These are phyloP conservation scores for Romanogobio albipinnatus DNA, from an alignment of 2,113 vertebrate species.

Conservation along the genomic window DNA sequence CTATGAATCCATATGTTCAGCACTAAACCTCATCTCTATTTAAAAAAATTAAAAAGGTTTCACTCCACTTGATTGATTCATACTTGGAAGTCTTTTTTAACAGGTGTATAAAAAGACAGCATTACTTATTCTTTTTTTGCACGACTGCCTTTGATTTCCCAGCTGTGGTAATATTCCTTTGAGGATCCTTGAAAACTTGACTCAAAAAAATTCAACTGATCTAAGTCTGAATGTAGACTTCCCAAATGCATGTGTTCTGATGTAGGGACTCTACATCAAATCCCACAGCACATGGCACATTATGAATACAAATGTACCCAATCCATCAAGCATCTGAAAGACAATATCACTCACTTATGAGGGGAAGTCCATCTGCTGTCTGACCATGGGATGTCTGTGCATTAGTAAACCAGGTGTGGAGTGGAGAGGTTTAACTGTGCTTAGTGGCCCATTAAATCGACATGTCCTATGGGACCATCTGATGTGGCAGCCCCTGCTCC, in stretches of 20 bases:
- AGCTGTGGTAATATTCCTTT: not conserved
- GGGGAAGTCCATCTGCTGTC: constrained; percentile 1
- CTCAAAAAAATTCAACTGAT: not conserved
- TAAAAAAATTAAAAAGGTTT: too few species aligned
- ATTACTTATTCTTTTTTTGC: not conserved
- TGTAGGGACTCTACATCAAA: not conserved
- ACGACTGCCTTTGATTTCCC: not conserved
- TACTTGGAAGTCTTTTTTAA: constrained; percentile 2
- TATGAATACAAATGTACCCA: constrained; percentile 6
- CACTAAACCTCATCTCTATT: not conserved
- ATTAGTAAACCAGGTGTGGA: constrained; percentile 40
- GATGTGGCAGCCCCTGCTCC: not conserved
- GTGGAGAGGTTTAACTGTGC: constrained; percentile 31
- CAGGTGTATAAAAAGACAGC: not conserved
- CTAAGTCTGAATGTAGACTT: constrained; percentile 6
- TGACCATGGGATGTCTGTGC: not conserved
- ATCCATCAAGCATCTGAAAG: constrained; percentile 1
- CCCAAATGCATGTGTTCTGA: not conserved
- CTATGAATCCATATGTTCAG: not conserved
- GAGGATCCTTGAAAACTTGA: not conserved
- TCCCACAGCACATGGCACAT: constrained; percentile 7
- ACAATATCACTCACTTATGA: constrained; percentile 28
- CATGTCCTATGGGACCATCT: constrained; percentile 9
- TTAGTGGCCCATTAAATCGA: constrained; percentile 39
- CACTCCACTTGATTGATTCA: not conserved